Evolutionary conservation across 2,797 vertebrate genomes (phyloP), one percentile per base, ranked within the genome.

Genomic region (Hoplostethus mediterraneus): DNA sequence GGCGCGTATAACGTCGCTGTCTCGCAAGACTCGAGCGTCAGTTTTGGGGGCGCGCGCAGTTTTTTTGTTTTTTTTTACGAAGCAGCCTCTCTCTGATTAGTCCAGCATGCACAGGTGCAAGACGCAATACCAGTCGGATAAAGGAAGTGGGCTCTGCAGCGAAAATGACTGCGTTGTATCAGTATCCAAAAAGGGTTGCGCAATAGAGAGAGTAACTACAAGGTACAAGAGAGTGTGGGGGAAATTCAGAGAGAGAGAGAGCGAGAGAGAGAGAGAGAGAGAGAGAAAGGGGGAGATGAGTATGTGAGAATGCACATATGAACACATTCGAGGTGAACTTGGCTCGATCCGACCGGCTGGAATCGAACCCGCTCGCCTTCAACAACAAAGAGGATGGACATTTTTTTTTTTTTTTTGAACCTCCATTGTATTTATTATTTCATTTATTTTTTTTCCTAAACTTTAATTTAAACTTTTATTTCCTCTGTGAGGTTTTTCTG

Each of bases 381-480:
- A 73, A 85, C 85, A 80, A 79, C 67, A 21, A 21, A 84, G 89
- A 89, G 89, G 88, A 93, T 90, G 87, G 84, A 89, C 66, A 59
- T 21, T 94, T 92, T 92, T n/a, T n/a, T n/a, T n/a, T n/a, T n/a
- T n/a, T n/a, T n/a, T n/a, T n/a, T n/a, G n/a, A 88, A 92, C 92
- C 87, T 90, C 88, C 58, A 80, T 91, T 90, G 77, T 94, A 92
- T 94, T 93, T 93, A 94, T 95, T 89, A 74, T 86, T 87, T 85
- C 63, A 89, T 92, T 89, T 85, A 88, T 21, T 89, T 90, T 84
- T 80, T 85, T 88, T n/a, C n/a, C 82, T 86, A 87, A 92, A 91
- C 90, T 94, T 94, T 91, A 88, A 94, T 94, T 94, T 92, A 92
- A 93, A 93, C 90, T 91, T 91, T 93, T 92, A 93, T 94, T 95